Base-by-base conservation (phyloP, 2,888 invertebrate species). In the Pemphredon lugubris region DNA sequence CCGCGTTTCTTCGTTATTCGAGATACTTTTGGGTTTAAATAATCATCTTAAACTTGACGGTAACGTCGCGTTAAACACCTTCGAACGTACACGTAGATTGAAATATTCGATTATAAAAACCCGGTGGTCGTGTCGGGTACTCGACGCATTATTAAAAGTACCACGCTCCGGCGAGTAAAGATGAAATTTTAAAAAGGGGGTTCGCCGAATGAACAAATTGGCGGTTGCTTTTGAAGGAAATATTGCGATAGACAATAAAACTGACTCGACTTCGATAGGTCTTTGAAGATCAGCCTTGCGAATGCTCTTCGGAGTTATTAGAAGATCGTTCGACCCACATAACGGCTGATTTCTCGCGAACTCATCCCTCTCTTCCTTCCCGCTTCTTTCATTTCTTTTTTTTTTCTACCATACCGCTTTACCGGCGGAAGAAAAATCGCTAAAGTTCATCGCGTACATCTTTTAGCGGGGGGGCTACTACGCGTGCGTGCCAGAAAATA, bases 271-370 rank as follows among this genome's bases (percentile, higher is more conserved):
- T 37, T 32, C 20, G 30, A 23, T 23, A 6, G 11, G 23, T 21
- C 42, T 59, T 64, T 69, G 54, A 59, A 23, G 59, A 50, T 58
- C 64, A 23, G 42, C 34, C 34, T 30, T 23, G 26, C 37, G 21
- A 65, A 59, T 44, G 18, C 23, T 6, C 50, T 57, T 26, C 32
- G 20, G 42, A 50, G 42, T 70, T 70, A 54, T 59, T 54, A 30
- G 9, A 54, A 70, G 40, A 39, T 42, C 18, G 51, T 40, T 42
- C 37, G 18, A 32, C 14, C 45, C 30, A 55, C 45, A 39, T 45
- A 61, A 14, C 23, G 30, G 26, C 37, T 26, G 42, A 51, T 40
- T 51, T 59, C 47, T 45, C 53, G 7, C 11, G 39, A 47, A 39
- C 47, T 32, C 40, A n/a, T 51, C 51, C 51, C 21, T 37, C 11